Evolutionary conservation across 2,888 invertebrate species (phyloP).

Genomic region (Watsonalla binaria): DNA sequence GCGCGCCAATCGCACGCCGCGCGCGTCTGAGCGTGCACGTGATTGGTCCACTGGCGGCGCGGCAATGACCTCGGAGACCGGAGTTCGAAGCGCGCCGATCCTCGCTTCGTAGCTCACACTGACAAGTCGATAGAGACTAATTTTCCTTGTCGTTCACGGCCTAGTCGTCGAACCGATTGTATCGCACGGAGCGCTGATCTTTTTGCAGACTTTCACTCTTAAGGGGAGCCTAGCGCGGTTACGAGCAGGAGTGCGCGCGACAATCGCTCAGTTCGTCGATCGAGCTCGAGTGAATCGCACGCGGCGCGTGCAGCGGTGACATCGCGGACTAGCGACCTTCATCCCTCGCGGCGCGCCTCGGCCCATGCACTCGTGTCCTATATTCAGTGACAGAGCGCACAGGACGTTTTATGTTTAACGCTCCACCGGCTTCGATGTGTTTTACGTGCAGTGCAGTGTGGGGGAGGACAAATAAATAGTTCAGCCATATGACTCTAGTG

Average conservation of each 20-base stretch:
- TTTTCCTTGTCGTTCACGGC: conserved; percentile 59
- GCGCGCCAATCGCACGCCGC: conserved; percentile 69
- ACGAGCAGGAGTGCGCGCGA: conserved; percentile 66
- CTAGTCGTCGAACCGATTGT: conserved; percentile 67
- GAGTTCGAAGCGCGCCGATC: conserved; percentile 89
- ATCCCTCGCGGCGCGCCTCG: conserved; percentile 57
- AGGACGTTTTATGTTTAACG: conserved; percentile 42
- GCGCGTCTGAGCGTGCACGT: conserved; percentile 66
- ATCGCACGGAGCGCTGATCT: conserved; percentile 73
- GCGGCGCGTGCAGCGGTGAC: conserved; percentile 58
- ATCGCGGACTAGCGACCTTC: conserved; percentile 64
- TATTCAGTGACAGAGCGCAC: conserved; percentile 52
- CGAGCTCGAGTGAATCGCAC: conserved; percentile 77
- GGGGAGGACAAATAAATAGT: conserved; percentile 50
- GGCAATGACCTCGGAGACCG: conserved; percentile 91
- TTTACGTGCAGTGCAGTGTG: conserved; percentile 70
- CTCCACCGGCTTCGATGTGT: conserved; percentile 57
- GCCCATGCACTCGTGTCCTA: conserved; percentile 65
- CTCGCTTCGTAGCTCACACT: conserved; percentile 75
- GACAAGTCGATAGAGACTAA: conserved; percentile 75
- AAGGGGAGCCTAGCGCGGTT: conserved; percentile 64
- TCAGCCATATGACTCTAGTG: conserved; percentile 72
- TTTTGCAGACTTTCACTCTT: conserved; percentile 81
- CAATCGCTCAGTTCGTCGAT: conserved; percentile 76
- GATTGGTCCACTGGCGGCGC: conserved; percentile 78